Conservation (phyloP, 2,888 invertebrate species). For the Agrilus mali region DNA sequence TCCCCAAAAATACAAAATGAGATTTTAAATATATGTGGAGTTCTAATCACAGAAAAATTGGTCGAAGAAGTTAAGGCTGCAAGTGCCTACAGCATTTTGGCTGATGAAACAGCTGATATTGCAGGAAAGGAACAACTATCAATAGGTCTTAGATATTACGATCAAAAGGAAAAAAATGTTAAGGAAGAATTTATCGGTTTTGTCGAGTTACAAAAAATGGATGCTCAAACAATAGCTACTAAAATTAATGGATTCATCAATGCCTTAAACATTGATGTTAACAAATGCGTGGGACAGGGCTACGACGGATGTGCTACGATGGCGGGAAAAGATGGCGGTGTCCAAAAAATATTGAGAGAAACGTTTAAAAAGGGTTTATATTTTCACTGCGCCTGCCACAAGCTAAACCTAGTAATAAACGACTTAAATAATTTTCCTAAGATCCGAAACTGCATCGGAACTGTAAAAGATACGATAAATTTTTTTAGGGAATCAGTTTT, state of each 20-base stretch:
- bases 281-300: conserved; percentile 17
- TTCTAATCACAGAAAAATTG: conserved; percentile 17
- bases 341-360: conserved; percentile 16
- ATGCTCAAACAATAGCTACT: background rate
- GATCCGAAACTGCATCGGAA: conserved; percentile 16
- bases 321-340: conserved; percentile 18
- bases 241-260: conserved; percentile 1
- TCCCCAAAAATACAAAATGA: conserved; percentile 24
- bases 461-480: conserved; percentile 15
- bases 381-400: conserved; percentile 18
- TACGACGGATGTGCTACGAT: conserved; percentile 21
- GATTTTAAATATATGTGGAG: conserved; percentile 19
- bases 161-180: conserved; percentile 14
- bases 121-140: conserved; percentile 19
- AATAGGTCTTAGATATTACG: conserved; percentile 17
- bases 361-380: conserved; percentile 16
- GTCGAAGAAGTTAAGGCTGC: conserved; percentile 16
- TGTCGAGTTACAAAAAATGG: conserved; percentile 5
- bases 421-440: conserved; percentile 16
- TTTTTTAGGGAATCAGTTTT: conserved; percentile 11
- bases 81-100: conserved; percentile 11
- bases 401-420: conserved; percentile 20
- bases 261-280: conserved; percentile 8
- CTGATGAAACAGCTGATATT: conserved; percentile 20
- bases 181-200: conserved; percentile 18